Conservation (phyloP, 2,113 vertebrate species). For the Rhizomys pruinosus region DNA sequence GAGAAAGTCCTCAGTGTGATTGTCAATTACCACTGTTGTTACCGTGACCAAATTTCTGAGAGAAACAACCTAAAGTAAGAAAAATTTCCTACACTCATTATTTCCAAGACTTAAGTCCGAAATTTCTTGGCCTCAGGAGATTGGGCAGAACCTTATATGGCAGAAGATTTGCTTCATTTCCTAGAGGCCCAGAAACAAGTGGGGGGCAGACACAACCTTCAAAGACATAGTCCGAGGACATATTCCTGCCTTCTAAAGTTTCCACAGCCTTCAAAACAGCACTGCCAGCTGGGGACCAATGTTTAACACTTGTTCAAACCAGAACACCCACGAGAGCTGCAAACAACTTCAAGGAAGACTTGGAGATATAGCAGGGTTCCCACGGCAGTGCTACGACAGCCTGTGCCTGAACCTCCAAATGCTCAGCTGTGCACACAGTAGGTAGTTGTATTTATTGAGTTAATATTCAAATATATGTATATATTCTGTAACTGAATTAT, state of each 20-base stretch:
- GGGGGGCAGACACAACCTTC: neutral
- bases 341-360: neutral
- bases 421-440: neutral
- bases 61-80: neutral
- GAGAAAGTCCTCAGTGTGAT: neutral
- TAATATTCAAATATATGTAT: neutral
- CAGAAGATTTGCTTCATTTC: neutral
- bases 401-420: neutral
- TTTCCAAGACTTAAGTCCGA: neutral
- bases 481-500: slow-evolving; percentile 16
- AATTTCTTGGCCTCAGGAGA: neutral
- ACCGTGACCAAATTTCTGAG: neutral
- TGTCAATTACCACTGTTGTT: neutral
- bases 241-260: neutral
- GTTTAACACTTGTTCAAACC: neutral
- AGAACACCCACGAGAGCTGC: neutral
- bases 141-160: neutral
- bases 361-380: rapidly evolving
- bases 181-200: neutral
- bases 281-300: neutral
- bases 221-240: neutral
- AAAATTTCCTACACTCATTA: neutral
- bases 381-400: rapidly evolving
- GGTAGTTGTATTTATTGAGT: neutral
- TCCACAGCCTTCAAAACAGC: neutral